These are phyloP conservation scores for Drosophila repletoides DNA, from an alignment of 1,140 invertebrate species.

Conservation along the genomic window DNA sequence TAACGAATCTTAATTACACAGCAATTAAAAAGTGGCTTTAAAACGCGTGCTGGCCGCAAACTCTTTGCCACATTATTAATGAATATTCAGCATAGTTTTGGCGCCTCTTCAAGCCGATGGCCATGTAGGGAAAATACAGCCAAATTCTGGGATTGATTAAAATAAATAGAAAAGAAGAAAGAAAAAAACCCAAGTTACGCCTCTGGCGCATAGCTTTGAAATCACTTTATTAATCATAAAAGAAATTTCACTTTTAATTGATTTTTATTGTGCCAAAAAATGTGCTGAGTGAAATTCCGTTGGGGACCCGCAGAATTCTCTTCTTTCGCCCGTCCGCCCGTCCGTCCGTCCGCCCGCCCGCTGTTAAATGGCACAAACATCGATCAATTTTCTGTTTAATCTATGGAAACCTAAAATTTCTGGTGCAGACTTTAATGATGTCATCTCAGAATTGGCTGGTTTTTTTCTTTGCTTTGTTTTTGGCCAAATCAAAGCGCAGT, in stretches of 20 bases:
- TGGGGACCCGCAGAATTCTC: constrained; percentile 1
- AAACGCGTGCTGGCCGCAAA: constrained; percentile 59
- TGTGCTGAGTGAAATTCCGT: constrained; percentile 26
- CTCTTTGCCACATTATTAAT: constrained; percentile 58
- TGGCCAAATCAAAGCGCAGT: constrained; percentile 3
- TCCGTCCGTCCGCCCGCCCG: constrained; percentile 46
- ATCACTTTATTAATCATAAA: constrained; percentile 39
- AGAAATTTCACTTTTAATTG: constrained; percentile 64
- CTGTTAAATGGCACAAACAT: constrained; percentile 39
- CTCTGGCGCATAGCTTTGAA: constrained; percentile 12
- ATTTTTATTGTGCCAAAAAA: constrained; percentile 62
- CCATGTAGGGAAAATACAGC: background rate
- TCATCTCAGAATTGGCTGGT: too few species aligned
- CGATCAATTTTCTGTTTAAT: constrained; percentile 31
- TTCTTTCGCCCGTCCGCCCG: constrained; percentile 10
- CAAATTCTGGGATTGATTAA: constrained; percentile 43
- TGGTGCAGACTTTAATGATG: constrained; percentile 37
- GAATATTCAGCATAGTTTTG: constrained; percentile 23
- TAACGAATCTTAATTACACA: constrained; percentile 72
- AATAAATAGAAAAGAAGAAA: constrained; percentile 36
- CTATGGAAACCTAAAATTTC: too few species aligned
- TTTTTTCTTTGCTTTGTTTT: constrained; percentile 13
- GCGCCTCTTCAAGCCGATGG: constrained; percentile 10
- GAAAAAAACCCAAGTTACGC: constrained; percentile 18
- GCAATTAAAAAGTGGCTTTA: constrained; percentile 44